These are phyloP conservation scores for Monarcha castaneiventris DNA, from an alignment of 2,113 vertebrate species.

Conservation along the genomic window DNA sequence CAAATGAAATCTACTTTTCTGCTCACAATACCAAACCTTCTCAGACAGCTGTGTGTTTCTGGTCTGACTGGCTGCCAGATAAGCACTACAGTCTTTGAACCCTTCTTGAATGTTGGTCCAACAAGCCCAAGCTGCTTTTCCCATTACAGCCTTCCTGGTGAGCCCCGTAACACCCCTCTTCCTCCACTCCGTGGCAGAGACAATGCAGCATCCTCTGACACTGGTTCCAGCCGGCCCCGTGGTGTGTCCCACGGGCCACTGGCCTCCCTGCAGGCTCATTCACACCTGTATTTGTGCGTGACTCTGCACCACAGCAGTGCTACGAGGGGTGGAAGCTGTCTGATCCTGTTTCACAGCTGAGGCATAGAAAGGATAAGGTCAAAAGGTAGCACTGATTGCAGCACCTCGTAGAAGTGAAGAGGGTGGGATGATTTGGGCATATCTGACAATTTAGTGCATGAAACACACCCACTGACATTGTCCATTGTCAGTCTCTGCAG, in stretches of 20 bases:
- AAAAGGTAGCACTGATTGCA: neutral
- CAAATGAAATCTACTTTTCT: neutral
- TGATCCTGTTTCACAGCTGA: neutral
- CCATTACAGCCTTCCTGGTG: neutral
- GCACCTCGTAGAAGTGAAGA: rapidly evolving
- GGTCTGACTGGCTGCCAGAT: neutral
- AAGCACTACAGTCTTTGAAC: neutral
- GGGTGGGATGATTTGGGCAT: neutral
- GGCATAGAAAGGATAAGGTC: neutral
- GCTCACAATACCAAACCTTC: neutral
- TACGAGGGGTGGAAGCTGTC: neutral
- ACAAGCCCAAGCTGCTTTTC: neutral
- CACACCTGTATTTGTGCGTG: neutral
- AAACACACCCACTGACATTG: neutral
- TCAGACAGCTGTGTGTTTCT: neutral
- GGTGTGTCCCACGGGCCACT: neutral
- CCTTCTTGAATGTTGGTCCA: neutral
- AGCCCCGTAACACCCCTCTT: rapidly evolving
- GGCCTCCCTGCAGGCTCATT: neutral
- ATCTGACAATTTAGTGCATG: neutral
- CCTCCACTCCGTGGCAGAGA: rapidly evolving
- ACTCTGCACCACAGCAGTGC: neutral
- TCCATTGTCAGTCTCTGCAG: neutral
- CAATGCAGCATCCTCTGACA: neutral
- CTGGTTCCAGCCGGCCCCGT: neutral